Base-by-base conservation (phyloP, 1,140 invertebrate species). In the Conus betulinus region DNA sequence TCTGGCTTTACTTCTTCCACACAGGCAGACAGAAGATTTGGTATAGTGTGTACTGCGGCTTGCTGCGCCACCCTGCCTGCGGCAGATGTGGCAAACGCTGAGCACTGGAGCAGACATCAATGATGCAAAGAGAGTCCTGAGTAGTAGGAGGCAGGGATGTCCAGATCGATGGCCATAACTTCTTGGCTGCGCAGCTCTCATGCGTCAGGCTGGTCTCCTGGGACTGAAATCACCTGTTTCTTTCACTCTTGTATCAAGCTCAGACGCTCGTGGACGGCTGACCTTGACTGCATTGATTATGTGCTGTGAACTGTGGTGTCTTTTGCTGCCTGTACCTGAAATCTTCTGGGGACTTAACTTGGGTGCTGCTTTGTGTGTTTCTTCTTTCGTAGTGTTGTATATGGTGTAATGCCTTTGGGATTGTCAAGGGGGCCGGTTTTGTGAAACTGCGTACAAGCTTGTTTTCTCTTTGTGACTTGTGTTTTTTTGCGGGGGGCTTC, bases 11-110 rank as follows among this genome's bases (percentile, higher is more conserved):
- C 52, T 85, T 92, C 81, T 95, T n/a, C n/a, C n/a, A n/a, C 95
- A 93, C 95, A 96, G 10, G 95, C 95, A 96, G 7, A 67, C 92
- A 92, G 10, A 96, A 52, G 51, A n/a, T n/a, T n/a, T n/a, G n/a
- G n/a, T n/a, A n/a, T n/a, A n/a, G n/a, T n/a, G 94, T 87, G 91
- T 93, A 95, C 11, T 78, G 85, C 13, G 52, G 67, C 89, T 95
- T 92, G 8, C 88, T 88, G 52, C 88, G 90, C 95, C 95, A 95
- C 84, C 96, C 95, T 51, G 91, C n/a, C n/a, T n/a, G n/a, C 87
- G 10, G 95, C 89, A 88, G 96, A 96, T 13, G 92, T 94, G 60
- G 93, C 89, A 92, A 96, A 96, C n/a, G 86, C 10, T 82, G 78
- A 25, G 88, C 88, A 79, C 95, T 90, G 25, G 93, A 91, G 88